A percentile compares a stretch with the other conserved stretches of the same genome.
These are phyloP conservation scores for Drosophila helvetica DNA, from an alignment of 2,888 invertebrate genomes.

Conservation along the genomic window DNA sequence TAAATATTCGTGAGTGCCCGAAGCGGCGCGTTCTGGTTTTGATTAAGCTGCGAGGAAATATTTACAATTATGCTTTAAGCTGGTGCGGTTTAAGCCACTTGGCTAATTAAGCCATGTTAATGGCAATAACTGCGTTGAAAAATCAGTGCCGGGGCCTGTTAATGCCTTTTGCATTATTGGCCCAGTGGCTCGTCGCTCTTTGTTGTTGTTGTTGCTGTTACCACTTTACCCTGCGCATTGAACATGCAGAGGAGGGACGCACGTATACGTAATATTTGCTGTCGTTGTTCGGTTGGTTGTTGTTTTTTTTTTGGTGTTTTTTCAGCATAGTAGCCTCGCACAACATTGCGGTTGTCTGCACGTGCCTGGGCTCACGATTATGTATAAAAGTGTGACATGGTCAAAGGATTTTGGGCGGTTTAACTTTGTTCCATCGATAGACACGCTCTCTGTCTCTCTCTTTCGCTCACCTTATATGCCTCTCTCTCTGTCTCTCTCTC, in stretches of 20 bases:
- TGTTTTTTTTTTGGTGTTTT: too few relatives aligned
- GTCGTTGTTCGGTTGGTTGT: constrained; percentile 8
- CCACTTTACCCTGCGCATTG: constrained; percentile 32
- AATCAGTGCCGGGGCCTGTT: constrained; percentile 55
- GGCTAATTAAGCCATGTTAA: constrained; percentile 75
- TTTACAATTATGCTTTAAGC: constrained; percentile 63
- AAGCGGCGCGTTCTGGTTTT: constrained; percentile 8
- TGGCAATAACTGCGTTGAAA: constrained; percentile 48
- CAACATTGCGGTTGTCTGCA: constrained; percentile 69
- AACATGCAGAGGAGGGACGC: constrained; percentile 13
- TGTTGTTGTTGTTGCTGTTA: constrained; percentile 9
- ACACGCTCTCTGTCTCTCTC: neutral
- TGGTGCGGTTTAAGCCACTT: constrained; percentile 58
- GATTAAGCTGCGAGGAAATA: constrained; percentile 35
- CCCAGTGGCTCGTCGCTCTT: neutral
- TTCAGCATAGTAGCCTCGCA: constrained; percentile 29
- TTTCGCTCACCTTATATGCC: too few relatives aligned
- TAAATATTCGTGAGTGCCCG: constrained; percentile 26
- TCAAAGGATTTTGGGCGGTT: constrained; percentile 52
- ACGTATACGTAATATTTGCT: constrained; percentile 54
- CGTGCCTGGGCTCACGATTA: constrained; percentile 55
- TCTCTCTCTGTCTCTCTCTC: neutral
- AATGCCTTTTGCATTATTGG: constrained; percentile 67
- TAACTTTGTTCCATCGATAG: constrained; percentile 54
- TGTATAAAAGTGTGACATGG: constrained; percentile 56